These are phyloP conservation scores for Microcebus griseorufus DNA, from an alignment of 2,113 vertebrate genomes.

Conservation along the genomic window DNA sequence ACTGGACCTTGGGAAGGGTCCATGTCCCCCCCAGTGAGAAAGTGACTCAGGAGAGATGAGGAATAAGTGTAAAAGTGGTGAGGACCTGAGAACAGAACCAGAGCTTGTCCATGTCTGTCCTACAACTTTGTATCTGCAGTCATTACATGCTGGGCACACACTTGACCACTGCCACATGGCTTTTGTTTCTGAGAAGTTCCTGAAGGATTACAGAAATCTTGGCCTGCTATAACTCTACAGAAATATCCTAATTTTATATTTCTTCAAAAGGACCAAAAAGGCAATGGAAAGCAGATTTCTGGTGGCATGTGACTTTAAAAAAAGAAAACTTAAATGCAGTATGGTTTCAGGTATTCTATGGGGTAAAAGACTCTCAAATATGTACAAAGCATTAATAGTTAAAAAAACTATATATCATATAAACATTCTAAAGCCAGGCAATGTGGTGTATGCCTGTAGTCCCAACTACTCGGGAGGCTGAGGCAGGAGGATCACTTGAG, in stretches of 20 bases:
- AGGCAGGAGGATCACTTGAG: too few relatives aligned
- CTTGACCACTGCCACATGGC: background rate
- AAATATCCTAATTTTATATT: background rate
- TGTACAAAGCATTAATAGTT: background rate
- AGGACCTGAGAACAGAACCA: background rate
- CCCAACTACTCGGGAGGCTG: too few relatives aligned
- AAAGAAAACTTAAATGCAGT: background rate
- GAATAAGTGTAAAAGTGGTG: background rate
- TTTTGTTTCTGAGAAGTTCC: background rate
- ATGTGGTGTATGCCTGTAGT: too few relatives aligned
- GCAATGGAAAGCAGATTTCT: background rate
- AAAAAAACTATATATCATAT: background rate
- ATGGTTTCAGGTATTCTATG: background rate
- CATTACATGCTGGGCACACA: background rate
- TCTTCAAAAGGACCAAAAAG: constrained; percentile 4
- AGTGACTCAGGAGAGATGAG: background rate
- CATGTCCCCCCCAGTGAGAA: background rate
- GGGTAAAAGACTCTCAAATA: background rate
- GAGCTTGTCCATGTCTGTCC: background rate
- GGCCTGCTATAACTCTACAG: background rate
- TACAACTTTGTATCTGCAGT: background rate
- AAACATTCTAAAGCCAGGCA: background rate
- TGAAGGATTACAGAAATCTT: background rate
- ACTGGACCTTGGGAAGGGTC: background rate
- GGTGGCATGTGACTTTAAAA: background rate